Evolutionary conservation across 1,140 invertebrate genomes (phyloP).

Genomic region (Temnothorax curvispinosus): DNA sequence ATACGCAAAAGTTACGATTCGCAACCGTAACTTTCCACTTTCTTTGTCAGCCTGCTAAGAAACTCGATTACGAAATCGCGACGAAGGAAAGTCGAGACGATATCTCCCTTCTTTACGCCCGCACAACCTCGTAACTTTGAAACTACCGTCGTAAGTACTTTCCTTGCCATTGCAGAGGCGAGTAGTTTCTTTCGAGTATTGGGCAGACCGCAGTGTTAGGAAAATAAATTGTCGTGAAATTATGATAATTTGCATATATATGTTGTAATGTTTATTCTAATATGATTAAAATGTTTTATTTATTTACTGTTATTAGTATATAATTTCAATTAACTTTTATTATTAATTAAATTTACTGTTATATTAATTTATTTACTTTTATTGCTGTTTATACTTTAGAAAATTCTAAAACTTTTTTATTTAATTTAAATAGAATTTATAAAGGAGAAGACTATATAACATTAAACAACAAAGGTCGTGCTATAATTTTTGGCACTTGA

Average conservation of each 20-base stretch:
- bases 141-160: constrained; percentile 15
- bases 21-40: constrained; percentile 51
- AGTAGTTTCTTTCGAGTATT: constrained; percentile 2
- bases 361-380: not conserved
- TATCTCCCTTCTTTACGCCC: constrained; percentile 9
- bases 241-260: not conserved
- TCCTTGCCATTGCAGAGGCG: not conserved
- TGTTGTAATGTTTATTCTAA: not conserved
- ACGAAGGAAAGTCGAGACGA: not conserved
- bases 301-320: not conserved
- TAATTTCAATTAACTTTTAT: not conserved
- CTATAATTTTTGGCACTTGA: not conserved
- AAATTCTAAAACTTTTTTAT: not conserved
- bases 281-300: not conserved
- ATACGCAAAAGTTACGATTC: constrained; percentile 61
- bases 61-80: constrained; percentile 50
- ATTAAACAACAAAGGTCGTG: not conserved
- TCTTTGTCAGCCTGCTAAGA: constrained; percentile 42
- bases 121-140: constrained; percentile 20
- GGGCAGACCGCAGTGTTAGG: not conserved
- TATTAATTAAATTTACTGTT: not conserved
- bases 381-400: not conserved
- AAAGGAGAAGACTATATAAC: not conserved
- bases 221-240: constrained; percentile 10
- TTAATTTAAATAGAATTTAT: constrained; percentile 15